Evolutionary conservation across 1,140 invertebrate genomes (phyloP).

Genomic region (Zaprionus gabonicus): DNA sequence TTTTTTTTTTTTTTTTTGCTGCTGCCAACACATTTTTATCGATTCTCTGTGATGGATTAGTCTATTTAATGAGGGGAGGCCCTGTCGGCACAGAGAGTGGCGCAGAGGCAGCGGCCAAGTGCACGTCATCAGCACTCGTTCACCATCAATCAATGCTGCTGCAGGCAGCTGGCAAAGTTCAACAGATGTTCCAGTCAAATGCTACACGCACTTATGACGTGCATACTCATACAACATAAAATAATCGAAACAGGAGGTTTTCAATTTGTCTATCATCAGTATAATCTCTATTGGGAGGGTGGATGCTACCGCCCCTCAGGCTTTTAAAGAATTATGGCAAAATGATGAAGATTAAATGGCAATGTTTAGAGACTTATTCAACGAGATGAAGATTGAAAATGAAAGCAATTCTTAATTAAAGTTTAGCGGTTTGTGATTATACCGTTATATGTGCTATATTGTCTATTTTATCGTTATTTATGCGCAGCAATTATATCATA

Average conservation of each 20-base stretch:
- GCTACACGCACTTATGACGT: conserved; percentile 43
- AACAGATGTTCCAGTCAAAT: conserved; percentile 36
- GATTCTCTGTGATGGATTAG: conserved; percentile 44
- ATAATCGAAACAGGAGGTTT: background rate
- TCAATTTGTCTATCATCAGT: background rate
- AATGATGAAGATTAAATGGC: background rate
- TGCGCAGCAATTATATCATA: background rate
- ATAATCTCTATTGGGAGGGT: background rate
- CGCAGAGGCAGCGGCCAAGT: background rate
- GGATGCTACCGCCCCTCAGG: background rate
- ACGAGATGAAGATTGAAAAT: background rate
- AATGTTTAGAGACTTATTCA: background rate
- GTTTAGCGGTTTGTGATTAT: background rate
- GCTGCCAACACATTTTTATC: conserved; percentile 45
- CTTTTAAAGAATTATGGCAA: background rate
- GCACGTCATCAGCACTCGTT: conserved; percentile 21
- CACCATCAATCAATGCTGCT: conserved; percentile 43
- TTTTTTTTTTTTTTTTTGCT: conserved; percentile 16
- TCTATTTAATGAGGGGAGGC: conserved; percentile 11
- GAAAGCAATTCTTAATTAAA: background rate
- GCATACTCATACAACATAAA: conserved; percentile 6
- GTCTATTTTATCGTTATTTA: background rate
- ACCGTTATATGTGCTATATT: too few relatives aligned
- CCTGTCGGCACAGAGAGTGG: too few relatives aligned
- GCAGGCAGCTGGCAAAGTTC: conserved; percentile 45